Percentiles rank a stretch among this genome's conserved stretches.
Evolutionary conservation across 2,888 invertebrate genomes (phyloP).

Genomic region (Drosophila mercatorum): DNA sequence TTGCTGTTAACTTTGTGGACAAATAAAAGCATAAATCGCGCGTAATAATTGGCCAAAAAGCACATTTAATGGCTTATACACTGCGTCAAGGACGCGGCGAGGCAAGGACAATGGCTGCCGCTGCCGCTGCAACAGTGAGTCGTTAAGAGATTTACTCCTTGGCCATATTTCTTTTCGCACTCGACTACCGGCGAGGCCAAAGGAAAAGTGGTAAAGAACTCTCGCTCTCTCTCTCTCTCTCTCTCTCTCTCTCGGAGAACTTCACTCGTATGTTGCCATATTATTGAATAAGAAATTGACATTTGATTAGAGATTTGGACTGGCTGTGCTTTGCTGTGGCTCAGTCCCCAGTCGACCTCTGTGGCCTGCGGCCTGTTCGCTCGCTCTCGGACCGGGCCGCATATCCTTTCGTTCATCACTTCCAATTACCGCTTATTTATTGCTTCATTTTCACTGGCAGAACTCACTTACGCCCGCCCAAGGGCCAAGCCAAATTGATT

Average conservation of each 20-base stretch:
- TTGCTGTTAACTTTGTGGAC: conserved; percentile 66
- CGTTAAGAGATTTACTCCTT: conserved; percentile 76
- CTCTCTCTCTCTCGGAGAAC: conserved; percentile 7
- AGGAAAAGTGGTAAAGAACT: background rate
- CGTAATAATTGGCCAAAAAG: conserved; percentile 78
- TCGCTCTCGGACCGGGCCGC: conserved; percentile 23
- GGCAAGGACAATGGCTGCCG: conserved; percentile 27
- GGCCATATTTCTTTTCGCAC: conserved; percentile 59
- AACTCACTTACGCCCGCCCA: conserved; percentile 15
- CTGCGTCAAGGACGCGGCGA: conserved; percentile 19
- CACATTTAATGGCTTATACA: conserved; percentile 75
- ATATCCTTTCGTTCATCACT: conserved; percentile 71
- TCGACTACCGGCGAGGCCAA: background rate
- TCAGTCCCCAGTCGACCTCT: background rate
- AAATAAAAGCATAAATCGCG: conserved; percentile 80
- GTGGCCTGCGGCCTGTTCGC: conserved; percentile 20
- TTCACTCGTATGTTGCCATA: conserved; percentile 61
- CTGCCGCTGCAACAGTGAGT: conserved; percentile 25
- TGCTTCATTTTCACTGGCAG: conserved; percentile 60
- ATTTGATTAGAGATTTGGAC: conserved; percentile 74
- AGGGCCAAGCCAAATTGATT: conserved; percentile 69
- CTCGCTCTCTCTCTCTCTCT: too few species aligned
- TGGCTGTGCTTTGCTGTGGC: conserved; percentile 4
- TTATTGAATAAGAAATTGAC: conserved; percentile 78
- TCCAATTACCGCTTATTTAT: conserved; percentile 79